phyloP scores from a whole-genome alignment of 2,113 vertebrate species.

The Agapornis roseicollis region DNA sequence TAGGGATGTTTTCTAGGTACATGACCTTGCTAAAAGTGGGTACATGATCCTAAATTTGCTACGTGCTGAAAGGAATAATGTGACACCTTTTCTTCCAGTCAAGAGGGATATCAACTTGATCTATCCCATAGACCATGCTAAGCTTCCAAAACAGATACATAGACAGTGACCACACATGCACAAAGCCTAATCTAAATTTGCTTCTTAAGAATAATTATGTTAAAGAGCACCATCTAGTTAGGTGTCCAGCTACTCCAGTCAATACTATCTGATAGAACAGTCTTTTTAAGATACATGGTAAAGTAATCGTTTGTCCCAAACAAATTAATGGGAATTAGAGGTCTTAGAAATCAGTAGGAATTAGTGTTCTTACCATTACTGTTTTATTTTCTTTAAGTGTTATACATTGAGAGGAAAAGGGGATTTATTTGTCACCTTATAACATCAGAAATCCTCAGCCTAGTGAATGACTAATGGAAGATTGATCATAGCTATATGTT shows the following conservation, averaged over 20 bases:
- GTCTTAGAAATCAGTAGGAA: not conserved
- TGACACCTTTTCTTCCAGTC: not conserved
- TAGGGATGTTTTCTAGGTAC: not conserved
- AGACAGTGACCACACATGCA: not conserved
- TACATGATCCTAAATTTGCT: not conserved
- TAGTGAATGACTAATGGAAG: not conserved
- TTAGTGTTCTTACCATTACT: not conserved
- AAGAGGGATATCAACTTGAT: not conserved
- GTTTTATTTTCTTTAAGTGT: not conserved
- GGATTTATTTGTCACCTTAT: conserved; percentile 6
- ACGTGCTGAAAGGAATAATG: not conserved
- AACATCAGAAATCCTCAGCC: not conserved
- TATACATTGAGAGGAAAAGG: not conserved
- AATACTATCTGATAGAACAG: conserved; percentile 1
- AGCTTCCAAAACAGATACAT: not conserved
- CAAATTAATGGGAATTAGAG: conserved; percentile 37
- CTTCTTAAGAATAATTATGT: not conserved
- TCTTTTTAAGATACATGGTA: not conserved
- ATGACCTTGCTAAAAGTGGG: not conserved
- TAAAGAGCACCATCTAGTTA: not conserved
- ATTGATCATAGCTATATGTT: conserved; percentile 1
- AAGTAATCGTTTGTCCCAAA: conserved; percentile 32
- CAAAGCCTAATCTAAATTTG: conserved; percentile 44
- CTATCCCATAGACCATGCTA: not conserved
- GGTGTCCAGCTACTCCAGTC: not conserved